Percentiles rank a stretch among this genome's conserved stretches.
phyloP scores from a whole-genome alignment of 1,140 invertebrate species.

The Muscidifurax raptorellus region DNA sequence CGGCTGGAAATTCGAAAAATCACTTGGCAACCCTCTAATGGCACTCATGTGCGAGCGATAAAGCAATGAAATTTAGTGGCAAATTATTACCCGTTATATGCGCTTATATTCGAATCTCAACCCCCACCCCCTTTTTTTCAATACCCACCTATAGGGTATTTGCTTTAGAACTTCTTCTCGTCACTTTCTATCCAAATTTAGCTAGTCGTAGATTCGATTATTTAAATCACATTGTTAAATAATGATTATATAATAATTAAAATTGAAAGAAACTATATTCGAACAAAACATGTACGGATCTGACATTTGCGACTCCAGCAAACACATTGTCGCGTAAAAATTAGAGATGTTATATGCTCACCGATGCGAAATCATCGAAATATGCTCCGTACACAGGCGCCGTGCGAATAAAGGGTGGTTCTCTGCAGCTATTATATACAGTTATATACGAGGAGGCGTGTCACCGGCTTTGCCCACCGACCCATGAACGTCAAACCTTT shows the following conservation, averaged over 20 bases:
- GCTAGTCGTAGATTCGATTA: too few species aligned
- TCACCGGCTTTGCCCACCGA: conserved; percentile 62
- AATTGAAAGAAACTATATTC: too few species aligned
- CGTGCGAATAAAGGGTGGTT: conserved; percentile 56
- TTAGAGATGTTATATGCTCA: conserved; percentile 20
- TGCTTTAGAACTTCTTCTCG: too few species aligned
- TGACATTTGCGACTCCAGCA: neutral
- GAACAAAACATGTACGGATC: too few species aligned
- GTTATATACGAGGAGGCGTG: conserved; percentile 34
- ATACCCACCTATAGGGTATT: too few species aligned
- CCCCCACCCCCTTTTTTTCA: neutral
- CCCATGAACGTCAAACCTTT: conserved; percentile 65
- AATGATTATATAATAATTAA: too few species aligned
- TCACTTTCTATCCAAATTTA: too few species aligned
- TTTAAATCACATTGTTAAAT: too few species aligned
- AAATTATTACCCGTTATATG: neutral
- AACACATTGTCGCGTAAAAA: conserved; percentile 19
- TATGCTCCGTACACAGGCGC: conserved; percentile 35
- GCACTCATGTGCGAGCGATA: neutral
- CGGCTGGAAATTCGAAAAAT: conserved; percentile 43
- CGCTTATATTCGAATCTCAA: neutral
- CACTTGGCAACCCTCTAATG: neutral
- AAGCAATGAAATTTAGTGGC: conserved; percentile 23
- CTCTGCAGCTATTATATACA: conserved; percentile 20
- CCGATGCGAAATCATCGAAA: conserved; percentile 38